Base-by-base conservation (phyloP, 2,888 invertebrate genomes). In the Scaptomyza cyrtandrae region DNA sequence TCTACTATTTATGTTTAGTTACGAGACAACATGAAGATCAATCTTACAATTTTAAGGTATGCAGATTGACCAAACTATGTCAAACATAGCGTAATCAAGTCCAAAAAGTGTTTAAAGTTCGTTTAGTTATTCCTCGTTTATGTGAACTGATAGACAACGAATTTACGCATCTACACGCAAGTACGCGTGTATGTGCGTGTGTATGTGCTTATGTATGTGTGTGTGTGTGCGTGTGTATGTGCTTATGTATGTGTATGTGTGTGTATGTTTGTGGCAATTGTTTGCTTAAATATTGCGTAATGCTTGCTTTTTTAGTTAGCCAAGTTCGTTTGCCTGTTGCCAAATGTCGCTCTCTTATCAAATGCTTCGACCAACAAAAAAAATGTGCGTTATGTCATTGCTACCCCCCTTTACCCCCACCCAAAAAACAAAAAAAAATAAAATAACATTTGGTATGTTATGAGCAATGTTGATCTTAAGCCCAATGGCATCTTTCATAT, bases 311-410 rank as follows among this genome's bases (percentile, higher is more conserved):
- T 50, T 50, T 27, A 59, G 53, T 57, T 72, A 61, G 66, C 48
- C 31, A 37, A 52, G 59, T 60, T 33, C 1, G 37, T 45, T 3
- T 13, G 14, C 35, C 43, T 41, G 68, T 74, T 72, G 58, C 59
- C 69, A 73, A 68, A 9, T 52, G 71, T 14, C 14, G 58, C 48
- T 49, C 48, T 49, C 33, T 71, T 66, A 72, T 72, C 71, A 65
- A 62, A 44, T 39, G 43, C 14, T 19, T 10, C 44, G 45, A 43
- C 14, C 5, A 33, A 43, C 14, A 3, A 33, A 41, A 48, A 48
- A 50, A 59, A 24, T 24, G 61, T 72, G 52, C 29, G 60, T 77
- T 64, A 69, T 75, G 75, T 73, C 83, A 76, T 75, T 73, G 78
- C 73, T 73, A 19, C 19, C 10, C 33, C 33, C 33, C 33, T 10